Base-by-base conservation (phyloP, 1,140 invertebrate genomes). In the Sitobion miscanthi region DNA sequence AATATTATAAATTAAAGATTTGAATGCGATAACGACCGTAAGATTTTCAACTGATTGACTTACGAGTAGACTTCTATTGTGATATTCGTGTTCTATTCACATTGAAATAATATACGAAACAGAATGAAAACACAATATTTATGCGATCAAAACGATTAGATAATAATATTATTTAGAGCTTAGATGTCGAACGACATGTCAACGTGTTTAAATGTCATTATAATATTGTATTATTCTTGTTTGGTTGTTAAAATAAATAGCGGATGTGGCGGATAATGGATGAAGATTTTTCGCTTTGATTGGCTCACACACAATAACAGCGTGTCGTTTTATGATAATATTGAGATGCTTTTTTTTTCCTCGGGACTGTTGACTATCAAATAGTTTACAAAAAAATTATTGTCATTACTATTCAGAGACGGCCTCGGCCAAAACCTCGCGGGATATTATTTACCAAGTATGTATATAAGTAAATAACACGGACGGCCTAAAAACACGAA, bases 331-430 rank as follows among this genome's bases (percentile, higher is more conserved):
- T 54, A 86, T 42, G 9, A 85, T 38, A 45, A 42, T 42, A 38
- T 42, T 25, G 45, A 85, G 38, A 42, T 85, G 2, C 42, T 45
- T 45, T 85, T 85, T 82, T 35, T n/a, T 45, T 47, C 25, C 11
- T 30, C 23, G 4, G 45, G 14, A 47, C 14, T 42, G 30, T 45
- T 30, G 38, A 17, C 45, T 86, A 47, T 49, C 45, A 47, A 86
- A 47, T 45, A 86, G 38, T 77, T 77, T 17, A 49, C 11, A 49
- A 47, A 86, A 47, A 47, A 47, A 30, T 20, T 86, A 86, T 86
- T 17, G 14, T 69, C 62, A 77, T 77, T 86, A 86, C 45, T 86
- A 86, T 86, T 86, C 83, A 86, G 42, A 86, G 83, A 86, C 83
- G 83, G 2, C 83, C 85, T 30, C 85, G 85, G 85, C 25, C 38